Percentiles rank a stretch among this genome's conserved stretches.
Evolutionary conservation across 2,113 vertebrate species (phyloP).

Genomic region (Neodontobutis hainanensis): DNA sequence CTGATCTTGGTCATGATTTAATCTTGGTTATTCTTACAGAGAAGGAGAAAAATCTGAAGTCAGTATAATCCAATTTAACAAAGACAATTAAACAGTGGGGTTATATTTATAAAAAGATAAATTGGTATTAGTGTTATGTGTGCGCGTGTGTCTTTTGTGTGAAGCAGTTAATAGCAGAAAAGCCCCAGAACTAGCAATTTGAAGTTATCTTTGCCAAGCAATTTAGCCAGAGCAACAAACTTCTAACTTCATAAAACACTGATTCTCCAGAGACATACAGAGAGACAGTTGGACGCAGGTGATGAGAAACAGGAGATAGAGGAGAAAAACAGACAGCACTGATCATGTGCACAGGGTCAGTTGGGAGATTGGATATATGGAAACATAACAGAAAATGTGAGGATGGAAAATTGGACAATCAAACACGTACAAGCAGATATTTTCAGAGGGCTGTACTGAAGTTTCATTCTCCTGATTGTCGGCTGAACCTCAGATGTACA

Average conservation of each 20-base stretch:
- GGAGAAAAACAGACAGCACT: conserved; percentile 45
- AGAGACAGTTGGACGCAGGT: conserved; percentile 32
- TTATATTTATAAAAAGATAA: too few relatives aligned
- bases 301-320: conserved; percentile 16
- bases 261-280: conserved; percentile 45
- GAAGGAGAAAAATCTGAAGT: too few relatives aligned
- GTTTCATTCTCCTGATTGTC: conserved; percentile 59
- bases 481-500: conserved; percentile 28
- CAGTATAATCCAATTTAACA: too few relatives aligned
- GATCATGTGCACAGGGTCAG: conserved; percentile 40
- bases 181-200: conserved; percentile 39
- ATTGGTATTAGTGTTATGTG: too few relatives aligned
- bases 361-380: conserved; percentile 33
- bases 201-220: conserved; percentile 51
- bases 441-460: conserved; percentile 61
- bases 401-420: conserved; percentile 67
- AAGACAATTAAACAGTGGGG: too few relatives aligned
- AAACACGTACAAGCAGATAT: conserved; percentile 61
- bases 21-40: too few relatives aligned
- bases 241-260: conserved; percentile 60
- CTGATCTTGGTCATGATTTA: too few relatives aligned
- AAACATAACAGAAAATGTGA: conserved; percentile 60
- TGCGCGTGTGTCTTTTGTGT: conserved; percentile 4
- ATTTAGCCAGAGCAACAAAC: conserved; percentile 56
- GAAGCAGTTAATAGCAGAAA: conserved; percentile 16